Conservation (phyloP, 2,888 invertebrate genomes). For the Ichneumoninae sp. region DNA sequence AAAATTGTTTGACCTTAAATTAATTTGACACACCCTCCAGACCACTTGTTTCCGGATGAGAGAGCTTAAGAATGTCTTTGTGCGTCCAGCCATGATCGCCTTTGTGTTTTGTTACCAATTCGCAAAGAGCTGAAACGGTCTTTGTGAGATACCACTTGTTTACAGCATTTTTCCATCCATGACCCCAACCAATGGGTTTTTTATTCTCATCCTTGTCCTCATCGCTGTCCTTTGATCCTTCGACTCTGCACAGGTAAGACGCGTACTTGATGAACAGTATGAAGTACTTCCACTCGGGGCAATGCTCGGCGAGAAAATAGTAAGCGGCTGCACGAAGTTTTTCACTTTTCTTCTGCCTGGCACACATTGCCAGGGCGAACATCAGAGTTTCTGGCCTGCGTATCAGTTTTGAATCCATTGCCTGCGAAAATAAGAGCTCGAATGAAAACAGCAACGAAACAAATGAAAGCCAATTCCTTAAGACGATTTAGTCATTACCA, state of each 20-base stretch:
- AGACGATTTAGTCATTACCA: conserved; percentile 71
- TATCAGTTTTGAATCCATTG: conserved; percentile 85
- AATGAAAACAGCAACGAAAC: background rate
- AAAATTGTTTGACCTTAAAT: background rate
- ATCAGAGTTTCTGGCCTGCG: conserved; percentile 87
- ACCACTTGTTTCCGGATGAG: conserved; percentile 85
- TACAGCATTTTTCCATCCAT: conserved; percentile 88
- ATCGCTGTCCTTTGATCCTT: conserved; percentile 79
- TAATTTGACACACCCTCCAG: conserved; percentile 34
- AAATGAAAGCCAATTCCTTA: background rate
- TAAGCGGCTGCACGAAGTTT: conserved; percentile 86
- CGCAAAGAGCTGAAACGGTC: conserved; percentile 87
- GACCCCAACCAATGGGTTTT: conserved; percentile 85
- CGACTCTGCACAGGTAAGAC: conserved; percentile 83
- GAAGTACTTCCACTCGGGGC: conserved; percentile 87
- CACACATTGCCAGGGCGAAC: conserved; percentile 88
- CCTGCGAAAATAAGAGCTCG: conserved; percentile 79
- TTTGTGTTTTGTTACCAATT: conserved; percentile 87
- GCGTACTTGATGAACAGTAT: conserved; percentile 88
- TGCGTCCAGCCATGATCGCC: conserved; percentile 90
- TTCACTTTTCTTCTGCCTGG: conserved; percentile 82
- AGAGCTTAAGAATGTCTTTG: conserved; percentile 89
- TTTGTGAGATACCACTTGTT: conserved; percentile 88
- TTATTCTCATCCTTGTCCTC: conserved; percentile 74
- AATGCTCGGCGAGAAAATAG: conserved; percentile 78